Base-by-base conservation (phyloP, 2,113 vertebrate genomes). In the Cynocephalus volans region DNA sequence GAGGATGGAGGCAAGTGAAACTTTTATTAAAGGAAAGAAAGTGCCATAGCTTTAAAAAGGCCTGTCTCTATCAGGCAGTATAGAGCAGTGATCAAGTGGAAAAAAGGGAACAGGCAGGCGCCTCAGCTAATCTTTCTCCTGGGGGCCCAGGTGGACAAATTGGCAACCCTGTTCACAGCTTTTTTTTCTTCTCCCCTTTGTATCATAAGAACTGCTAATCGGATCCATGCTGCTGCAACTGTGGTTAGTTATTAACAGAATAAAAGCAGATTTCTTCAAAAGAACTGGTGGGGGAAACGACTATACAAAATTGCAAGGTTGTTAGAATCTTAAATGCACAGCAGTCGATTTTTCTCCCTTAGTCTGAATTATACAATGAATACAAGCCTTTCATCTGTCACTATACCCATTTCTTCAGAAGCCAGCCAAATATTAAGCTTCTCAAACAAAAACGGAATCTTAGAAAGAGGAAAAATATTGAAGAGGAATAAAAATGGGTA, bases 191-290 rank as follows among this genome's bases (percentile, higher is more conserved):
- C 89, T 62, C 93, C 96, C 94, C 98, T 99, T 99, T 99, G 98
- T 99, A 97, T 98, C 96, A 0, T 97, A 98, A 98, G 98, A 99
- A 98, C 98, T 98, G 98, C 98, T 99, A 99, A 99, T 99, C 98
- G 98, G 98, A 99, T 99, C 99, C 99, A 98, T 98, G 98, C 99
- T 99, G 99, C 98, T 99, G 98, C 98, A 98, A 98, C 98, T 98
- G 98, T 98, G 98, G 98, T 98, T 99, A 98, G 98, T 99, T 98
- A 99, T 99, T 99, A 99, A 96, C 98, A 97, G 98, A 99, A 99
- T 99, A 99, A 99, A 99, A 98, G 99, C 99, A 98, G 98, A 98
- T 98, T 99, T 99, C 98, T 99, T 99, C 98, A 98, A 99, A 99
- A 99, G 99, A 98, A 98, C 94, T 95, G 98, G 97, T 98, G 97